Conservation (phyloP, 2,888 invertebrate species). For the Eretmocerus hayati region DNA sequence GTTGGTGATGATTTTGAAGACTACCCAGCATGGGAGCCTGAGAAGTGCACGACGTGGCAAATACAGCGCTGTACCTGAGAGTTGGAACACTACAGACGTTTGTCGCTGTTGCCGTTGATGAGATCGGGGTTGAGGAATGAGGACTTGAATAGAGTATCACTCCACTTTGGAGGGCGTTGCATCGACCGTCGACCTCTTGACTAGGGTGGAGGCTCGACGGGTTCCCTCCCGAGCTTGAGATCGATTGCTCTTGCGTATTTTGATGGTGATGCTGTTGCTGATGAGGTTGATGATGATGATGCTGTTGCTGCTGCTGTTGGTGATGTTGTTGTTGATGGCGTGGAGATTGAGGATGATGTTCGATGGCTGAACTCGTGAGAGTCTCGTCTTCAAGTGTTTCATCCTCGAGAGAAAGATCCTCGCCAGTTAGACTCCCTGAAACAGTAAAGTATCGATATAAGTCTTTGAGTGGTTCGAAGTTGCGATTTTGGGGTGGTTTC, state of each 20-base stretch:
- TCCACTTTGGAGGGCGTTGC: constrained; percentile 41
- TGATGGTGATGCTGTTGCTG: constrained; percentile 49
- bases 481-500: too few species aligned
- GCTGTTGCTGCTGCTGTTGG: constrained; percentile 45
- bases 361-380: constrained; percentile 33
- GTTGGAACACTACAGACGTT: constrained; percentile 49
- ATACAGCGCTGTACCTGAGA: constrained; percentile 60
- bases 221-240: not conserved
- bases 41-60: constrained; percentile 63
- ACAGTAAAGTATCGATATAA: too few species aligned
- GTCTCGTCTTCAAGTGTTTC: constrained; percentile 48
- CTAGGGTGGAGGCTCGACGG: not conserved
- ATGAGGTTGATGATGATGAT: constrained; percentile 26
- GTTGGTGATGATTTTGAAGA: constrained; percentile 49
- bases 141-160: constrained; percentile 43
- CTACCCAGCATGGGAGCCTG: constrained; percentile 61
- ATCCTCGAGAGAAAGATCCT: constrained; percentile 65
- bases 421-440: constrained; percentile 71
- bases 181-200: constrained; percentile 38
- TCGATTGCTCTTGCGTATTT: constrained; percentile 23
- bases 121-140: constrained; percentile 29
- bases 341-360: constrained; percentile 46
- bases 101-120: constrained; percentile 14
- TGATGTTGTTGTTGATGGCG: constrained; percentile 26
- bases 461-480: too few species aligned